phyloP scores from a whole-genome alignment of 2,797 vertebrate genomes.

The Gymnopithys bicolor region DNA sequence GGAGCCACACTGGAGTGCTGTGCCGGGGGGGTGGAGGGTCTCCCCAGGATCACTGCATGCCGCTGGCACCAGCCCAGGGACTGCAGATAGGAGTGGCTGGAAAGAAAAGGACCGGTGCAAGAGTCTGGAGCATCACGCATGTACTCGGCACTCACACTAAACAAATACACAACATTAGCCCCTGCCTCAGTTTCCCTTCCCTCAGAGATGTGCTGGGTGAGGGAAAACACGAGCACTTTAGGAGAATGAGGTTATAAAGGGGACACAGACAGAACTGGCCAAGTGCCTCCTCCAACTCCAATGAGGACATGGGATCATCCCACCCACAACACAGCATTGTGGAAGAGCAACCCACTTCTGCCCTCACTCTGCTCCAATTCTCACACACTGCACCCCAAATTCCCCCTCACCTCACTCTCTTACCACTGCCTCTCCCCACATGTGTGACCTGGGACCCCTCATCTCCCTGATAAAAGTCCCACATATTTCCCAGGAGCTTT shows the following conservation, averaged over 20 bases:
- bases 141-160: rapidly evolving
- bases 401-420: rapidly evolving
- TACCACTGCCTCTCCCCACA: neutral
- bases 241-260: rapidly evolving
- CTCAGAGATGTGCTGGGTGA: rapidly evolving
- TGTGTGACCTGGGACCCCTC: neutral
- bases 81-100: neutral
- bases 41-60: rapidly evolving
- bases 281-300: rapidly evolving
- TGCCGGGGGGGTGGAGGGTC: rapidly evolving
- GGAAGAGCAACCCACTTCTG: rapidly evolving
- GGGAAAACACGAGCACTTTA: neutral
- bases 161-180: rapidly evolving
- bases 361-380: rapidly evolving
- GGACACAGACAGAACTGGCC: neutral
- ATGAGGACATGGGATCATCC: neutral
- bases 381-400: neutral
- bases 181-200: constrained; percentile 12
- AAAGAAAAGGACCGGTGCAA: neutral
- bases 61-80: neutral
- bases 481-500: neutral
- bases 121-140: rapidly evolving
- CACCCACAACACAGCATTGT: rapidly evolving
- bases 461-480: neutral
- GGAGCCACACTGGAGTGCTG: rapidly evolving